phyloP scores from a whole-genome alignment of 2,888 invertebrate species.

The Leistus spinibarbis region DNA sequence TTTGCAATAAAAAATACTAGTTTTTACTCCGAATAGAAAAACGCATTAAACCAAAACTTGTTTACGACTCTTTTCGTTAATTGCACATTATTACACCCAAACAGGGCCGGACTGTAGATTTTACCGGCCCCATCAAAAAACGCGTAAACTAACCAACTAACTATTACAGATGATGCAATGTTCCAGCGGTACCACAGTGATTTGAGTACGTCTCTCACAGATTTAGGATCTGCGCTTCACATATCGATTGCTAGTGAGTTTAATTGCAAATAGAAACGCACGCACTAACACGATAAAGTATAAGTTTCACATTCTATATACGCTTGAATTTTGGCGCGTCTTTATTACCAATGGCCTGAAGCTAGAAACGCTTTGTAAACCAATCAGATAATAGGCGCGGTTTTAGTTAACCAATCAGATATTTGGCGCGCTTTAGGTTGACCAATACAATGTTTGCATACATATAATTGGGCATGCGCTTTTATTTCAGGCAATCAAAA shows the following conservation, averaged over 20 bases:
- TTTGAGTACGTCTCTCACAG: constrained; percentile 66
- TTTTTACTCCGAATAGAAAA: not conserved
- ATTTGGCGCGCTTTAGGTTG: too few relatives aligned
- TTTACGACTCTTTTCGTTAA: not conserved
- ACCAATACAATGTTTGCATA: too few relatives aligned
- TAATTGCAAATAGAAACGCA: not conserved
- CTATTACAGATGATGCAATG: constrained; percentile 62
- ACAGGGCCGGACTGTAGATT: too few relatives aligned
- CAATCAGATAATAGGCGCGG: too few relatives aligned
- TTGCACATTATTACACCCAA: not conserved
- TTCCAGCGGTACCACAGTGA: constrained; percentile 67
- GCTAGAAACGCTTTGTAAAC: too few relatives aligned
- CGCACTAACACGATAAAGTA: not conserved
- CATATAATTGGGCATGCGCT: too few relatives aligned
- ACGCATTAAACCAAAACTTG: constrained; percentile 1
- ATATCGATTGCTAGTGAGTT: constrained; percentile 73
- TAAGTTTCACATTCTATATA: not conserved
- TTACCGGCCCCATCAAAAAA: too few relatives aligned
- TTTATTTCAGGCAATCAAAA: too few relatives aligned
- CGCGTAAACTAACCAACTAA: constrained; percentile 41
- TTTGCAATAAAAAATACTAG: not conserved
- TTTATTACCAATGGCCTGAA: too few relatives aligned
- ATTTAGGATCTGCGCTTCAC: constrained; percentile 69
- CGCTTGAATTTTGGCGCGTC: not conserved
- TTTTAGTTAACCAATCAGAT: too few relatives aligned